Evolutionary conservation across 1,140 invertebrate genomes (phyloP).

Genomic region (Drosophila ercepeae): DNA sequence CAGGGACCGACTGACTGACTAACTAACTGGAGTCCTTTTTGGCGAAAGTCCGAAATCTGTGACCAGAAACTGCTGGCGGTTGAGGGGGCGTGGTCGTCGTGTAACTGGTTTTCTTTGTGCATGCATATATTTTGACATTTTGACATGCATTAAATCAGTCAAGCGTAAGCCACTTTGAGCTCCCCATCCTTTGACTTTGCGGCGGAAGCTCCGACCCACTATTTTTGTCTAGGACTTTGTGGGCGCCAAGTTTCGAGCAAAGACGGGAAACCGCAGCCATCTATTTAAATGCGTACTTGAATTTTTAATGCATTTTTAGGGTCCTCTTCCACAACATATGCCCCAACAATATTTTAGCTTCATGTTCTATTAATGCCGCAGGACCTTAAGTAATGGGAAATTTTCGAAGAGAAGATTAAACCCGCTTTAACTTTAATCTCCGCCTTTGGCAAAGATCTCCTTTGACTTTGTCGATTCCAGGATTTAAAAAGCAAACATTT

Average conservation of each 20-base stretch:
- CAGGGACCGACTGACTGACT: constrained; percentile 11
- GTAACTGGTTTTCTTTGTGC: constrained; percentile 59
- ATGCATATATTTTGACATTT: constrained; percentile 78
- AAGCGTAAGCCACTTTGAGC: constrained; percentile 63
- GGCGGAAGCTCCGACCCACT: constrained; percentile 16
- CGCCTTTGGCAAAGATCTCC: background rate
- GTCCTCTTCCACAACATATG: background rate
- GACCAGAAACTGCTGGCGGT: background rate
- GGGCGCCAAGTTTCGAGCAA: constrained; percentile 18
- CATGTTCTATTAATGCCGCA: constrained; percentile 11
- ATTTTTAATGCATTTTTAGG: constrained; percentile 27
- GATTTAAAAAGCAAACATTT: no score
- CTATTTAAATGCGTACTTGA: constrained; percentile 36
- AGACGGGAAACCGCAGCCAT: constrained; percentile 22
- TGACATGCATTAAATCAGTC: constrained; percentile 81
- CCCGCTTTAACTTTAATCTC: background rate
- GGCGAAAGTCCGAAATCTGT: background rate
- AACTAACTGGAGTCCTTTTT: background rate
- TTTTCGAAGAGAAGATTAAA: background rate
- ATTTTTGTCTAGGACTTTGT: no score
- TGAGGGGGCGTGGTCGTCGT: background rate
- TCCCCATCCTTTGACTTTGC: constrained; percentile 45
- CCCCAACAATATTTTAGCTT: background rate
- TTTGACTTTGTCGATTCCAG: no score
- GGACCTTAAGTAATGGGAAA: background rate